Conservation (phyloP, 2,797 vertebrate species). For the Phalloptychus januarius region DNA sequence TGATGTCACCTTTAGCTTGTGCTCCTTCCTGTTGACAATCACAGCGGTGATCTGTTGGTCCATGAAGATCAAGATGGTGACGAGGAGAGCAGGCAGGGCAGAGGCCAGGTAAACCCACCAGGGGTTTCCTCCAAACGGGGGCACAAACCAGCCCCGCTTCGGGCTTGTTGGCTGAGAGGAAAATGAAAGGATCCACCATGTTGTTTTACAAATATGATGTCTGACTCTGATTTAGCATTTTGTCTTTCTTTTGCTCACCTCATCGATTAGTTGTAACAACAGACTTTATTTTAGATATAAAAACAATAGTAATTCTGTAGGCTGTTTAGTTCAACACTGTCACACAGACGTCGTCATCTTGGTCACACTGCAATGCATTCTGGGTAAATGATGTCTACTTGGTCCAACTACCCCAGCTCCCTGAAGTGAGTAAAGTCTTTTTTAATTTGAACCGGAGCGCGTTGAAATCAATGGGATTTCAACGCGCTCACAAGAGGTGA, state of each 20-base stretch:
- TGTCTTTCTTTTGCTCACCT: background rate
- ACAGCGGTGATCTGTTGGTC: constrained; percentile 98
- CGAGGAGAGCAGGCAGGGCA: constrained; percentile 91
- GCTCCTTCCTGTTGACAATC: constrained; percentile 97
- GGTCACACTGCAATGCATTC: no score
- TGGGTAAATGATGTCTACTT: no score
- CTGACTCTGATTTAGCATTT: background rate
- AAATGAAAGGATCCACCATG: constrained; percentile 10
- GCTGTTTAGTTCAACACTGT: no score
- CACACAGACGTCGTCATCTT: no score
- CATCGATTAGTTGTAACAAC: no score
- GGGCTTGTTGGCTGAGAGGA: constrained; percentile 89
- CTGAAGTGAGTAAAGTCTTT: no score
- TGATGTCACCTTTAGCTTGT: constrained; percentile 90
- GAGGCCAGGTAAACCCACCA: constrained; percentile 97
- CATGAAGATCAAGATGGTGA: constrained; percentile 98
- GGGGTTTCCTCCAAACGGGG: constrained; percentile 94
- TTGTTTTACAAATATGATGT: background rate
- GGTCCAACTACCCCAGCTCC: no score
- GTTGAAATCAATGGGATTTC: no score
- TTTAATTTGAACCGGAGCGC: no score
- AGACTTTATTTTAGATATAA: no score
- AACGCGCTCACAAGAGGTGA: no score
- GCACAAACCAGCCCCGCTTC: constrained; percentile 90
- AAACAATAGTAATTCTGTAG: no score